A percentile compares a stretch with the other conserved stretches of the same genome.
Evolutionary conservation across 2,113 vertebrate genomes (phyloP).

Genomic region (Craseonycteris thonglongyai): DNA sequence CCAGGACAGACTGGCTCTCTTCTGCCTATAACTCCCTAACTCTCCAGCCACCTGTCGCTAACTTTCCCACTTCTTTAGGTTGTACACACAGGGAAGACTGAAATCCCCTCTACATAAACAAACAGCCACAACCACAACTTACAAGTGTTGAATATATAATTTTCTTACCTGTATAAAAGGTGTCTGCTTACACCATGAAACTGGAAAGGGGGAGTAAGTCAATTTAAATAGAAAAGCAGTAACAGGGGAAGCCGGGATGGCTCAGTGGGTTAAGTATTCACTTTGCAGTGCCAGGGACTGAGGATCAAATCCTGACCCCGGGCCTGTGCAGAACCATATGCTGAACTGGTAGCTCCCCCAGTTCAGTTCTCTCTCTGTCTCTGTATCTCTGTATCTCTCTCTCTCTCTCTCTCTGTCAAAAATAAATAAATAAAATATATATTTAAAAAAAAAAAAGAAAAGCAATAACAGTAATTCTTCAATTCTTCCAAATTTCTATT

Average conservation of each 20-base stretch:
- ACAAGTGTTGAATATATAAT: neutral
- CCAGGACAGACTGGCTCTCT: neutral
- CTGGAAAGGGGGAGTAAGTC: neutral
- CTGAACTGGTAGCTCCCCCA: no score
- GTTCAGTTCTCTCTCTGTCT: no score
- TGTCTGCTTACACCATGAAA: neutral
- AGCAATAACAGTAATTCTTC: neutral
- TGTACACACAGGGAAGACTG: neutral
- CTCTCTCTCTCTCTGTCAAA: no score
- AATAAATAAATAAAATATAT: no score
- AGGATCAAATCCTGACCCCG: no score
- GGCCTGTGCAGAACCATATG: no score
- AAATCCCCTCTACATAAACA: neutral
- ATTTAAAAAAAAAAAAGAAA: no score
- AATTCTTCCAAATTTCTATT: slow-evolving; percentile 20
- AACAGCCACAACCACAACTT: neutral
- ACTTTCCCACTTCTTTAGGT: neutral
- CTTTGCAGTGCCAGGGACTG: no score
- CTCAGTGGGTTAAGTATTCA: no score
- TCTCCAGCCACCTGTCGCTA: neutral
- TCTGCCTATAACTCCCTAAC: neutral
- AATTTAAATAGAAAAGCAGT: neutral
- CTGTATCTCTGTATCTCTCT: no score
- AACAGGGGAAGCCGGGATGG: no score
- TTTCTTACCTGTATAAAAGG: neutral